Base-by-base conservation (phyloP, 2,113 vertebrate genomes). In the Anolis sagrei region DNA sequence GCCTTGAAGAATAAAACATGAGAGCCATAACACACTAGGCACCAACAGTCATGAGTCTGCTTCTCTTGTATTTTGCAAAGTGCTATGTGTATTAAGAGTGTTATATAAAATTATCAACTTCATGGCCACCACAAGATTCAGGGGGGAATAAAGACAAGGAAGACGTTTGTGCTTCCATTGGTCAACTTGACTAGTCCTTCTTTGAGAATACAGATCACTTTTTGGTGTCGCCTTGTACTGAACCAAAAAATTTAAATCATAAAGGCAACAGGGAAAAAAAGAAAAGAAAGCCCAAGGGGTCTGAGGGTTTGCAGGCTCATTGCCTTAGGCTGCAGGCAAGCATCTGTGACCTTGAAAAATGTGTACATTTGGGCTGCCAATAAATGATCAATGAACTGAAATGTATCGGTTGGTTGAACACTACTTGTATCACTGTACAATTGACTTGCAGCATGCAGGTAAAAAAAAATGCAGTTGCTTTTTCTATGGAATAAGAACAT, bases 401-500 rank as follows among this genome's bases (percentile, higher is more conserved):
- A 81, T 68, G 39, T 44, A 81, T 68, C 21, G 39, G 62, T 48
- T 81, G 36, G 39, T 49, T 79, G 61, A 66, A 79, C 36, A 39
- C 23, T 54, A 79, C 36, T 79, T 79, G 58, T 39, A 68, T 69
- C 44, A 49, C 36, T 8, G 19, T 44, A 48, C 48, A 90, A 91
- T 91, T 73, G 36, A 74, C 54, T 74, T 90, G 74, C 51, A 87
- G 36, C 89, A 86, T 81, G 86, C 75, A 81, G 78, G 86, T 76
- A 90, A 89, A 80, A 89, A 88, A 54, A 58, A 58, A 58, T 58
- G 81, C 61, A 90, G 87, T 36, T 70, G 84, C 29, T 58, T 51
- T 79, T 76, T 84, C 89, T 79, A 25, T 4, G 82, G 78, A 72
- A 90, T 93, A 94, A 93, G 90, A 84, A 92, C 93, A 94, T 93